Conservation (phyloP, 2,888 invertebrate genomes). For the Zaprionus obscuricornis region DNA sequence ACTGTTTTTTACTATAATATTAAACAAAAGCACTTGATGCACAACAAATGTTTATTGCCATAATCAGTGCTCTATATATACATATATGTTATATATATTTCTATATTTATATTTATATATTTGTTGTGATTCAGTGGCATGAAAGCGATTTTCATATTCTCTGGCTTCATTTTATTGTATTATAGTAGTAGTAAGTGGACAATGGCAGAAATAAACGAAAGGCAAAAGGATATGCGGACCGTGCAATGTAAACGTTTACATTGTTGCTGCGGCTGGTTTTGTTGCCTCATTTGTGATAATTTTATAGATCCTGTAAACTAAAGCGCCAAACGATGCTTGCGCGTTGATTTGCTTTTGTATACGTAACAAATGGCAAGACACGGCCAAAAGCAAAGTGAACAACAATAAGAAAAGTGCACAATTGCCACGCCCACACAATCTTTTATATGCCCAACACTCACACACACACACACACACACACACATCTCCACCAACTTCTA, state of each 20-base stretch:
- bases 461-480: too few species aligned
- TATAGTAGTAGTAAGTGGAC: constrained; percentile 22
- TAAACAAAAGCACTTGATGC: too few species aligned
- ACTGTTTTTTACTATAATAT: too few species aligned
- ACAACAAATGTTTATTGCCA: too few species aligned
- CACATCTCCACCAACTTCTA: not conserved
- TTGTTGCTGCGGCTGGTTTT: constrained; percentile 58
- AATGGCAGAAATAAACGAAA: not conserved
- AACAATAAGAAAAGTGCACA: constrained; percentile 41
- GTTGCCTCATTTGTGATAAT: constrained; percentile 61
- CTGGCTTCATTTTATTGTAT: constrained; percentile 45
- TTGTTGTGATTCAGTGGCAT: constrained; percentile 18
- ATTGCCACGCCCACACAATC: constrained; percentile 16
- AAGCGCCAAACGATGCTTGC: constrained; percentile 59
- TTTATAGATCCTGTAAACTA: constrained; percentile 66
- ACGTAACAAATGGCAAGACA: constrained; percentile 46
- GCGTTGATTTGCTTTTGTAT: too few species aligned
- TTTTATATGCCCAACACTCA: too few species aligned
- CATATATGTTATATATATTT: too few species aligned
- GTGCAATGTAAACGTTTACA: constrained; percentile 34
- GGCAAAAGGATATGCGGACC: not conserved
- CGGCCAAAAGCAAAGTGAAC: constrained; percentile 30
- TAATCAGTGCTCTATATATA: too few species aligned
- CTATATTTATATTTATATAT: too few species aligned
- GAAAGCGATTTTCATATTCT: constrained; percentile 47